These are phyloP conservation scores for Microcebus jonahi DNA, from an alignment of 2,113 vertebrate genomes.

Conservation along the genomic window DNA sequence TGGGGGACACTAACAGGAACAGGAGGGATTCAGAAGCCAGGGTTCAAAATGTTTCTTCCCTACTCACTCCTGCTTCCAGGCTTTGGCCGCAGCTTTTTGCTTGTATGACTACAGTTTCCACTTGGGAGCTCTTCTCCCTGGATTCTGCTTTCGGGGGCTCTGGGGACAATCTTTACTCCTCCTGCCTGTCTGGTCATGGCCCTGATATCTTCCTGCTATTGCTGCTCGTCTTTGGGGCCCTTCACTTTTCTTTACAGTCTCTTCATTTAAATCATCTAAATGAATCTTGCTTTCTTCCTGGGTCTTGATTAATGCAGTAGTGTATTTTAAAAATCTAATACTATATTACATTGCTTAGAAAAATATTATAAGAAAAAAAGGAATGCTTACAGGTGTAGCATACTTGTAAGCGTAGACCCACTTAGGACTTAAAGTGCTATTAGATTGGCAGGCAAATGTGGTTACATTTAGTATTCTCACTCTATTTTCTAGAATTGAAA, in stretches of 20 bases:
- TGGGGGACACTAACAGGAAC: too few relatives aligned
- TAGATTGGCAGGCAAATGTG: not conserved
- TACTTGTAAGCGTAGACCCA: not conserved
- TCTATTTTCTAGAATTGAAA: not conserved
- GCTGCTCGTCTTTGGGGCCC: not conserved
- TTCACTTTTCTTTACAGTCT: not conserved
- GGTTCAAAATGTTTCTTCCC: too few relatives aligned
- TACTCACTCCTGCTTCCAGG: not conserved
- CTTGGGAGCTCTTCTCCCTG: not conserved
- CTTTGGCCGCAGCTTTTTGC: not conserved
- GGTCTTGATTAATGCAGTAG: not conserved
- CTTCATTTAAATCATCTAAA: not conserved
- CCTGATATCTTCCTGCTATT: not conserved
- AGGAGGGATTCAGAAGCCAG: not conserved
- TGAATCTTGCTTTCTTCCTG: not conserved
- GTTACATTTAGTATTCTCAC: not conserved
- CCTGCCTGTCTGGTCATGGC: not conserved
- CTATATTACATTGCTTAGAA: not conserved
- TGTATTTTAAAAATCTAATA: not conserved
- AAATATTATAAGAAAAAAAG: not conserved
- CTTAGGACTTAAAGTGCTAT: not conserved
- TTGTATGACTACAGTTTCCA: not conserved
- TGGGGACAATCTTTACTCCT: not conserved
- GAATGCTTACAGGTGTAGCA: not conserved
- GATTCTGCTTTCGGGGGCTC: not conserved